phyloP scores from a whole-genome alignment of 1,140 invertebrate genomes.

The Drosophila quadrilineata region DNA sequence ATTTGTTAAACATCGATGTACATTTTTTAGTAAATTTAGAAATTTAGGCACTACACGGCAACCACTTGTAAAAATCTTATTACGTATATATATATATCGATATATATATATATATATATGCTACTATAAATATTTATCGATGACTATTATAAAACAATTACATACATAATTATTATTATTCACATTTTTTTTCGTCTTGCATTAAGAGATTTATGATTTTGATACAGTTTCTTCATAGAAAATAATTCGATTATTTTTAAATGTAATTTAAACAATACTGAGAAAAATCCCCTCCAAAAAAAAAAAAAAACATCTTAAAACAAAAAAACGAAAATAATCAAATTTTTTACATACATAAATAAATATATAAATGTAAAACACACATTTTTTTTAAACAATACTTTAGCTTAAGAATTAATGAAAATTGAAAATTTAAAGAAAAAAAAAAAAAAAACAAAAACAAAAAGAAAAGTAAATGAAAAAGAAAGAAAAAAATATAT shows the following conservation, averaged over 20 bases:
- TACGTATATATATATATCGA: slow-evolving; percentile 1
- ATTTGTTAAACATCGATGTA: slow-evolving; percentile 50
- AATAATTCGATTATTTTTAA: slow-evolving; percentile 71
- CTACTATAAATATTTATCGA: slow-evolving; percentile 22
- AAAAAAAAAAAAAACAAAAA: slow-evolving; percentile 3
- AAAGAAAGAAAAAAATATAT: slow-evolving; percentile 18
- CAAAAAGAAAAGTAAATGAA: slow-evolving; percentile 10
- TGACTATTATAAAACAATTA: slow-evolving; percentile 19
- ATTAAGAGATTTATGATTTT: slow-evolving; percentile 19
- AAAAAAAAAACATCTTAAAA: slow-evolving; percentile 36
- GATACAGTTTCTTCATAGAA: slow-evolving; percentile 54
- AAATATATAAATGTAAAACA: slow-evolving; percentile 71
- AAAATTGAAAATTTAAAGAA: slow-evolving; percentile 13
- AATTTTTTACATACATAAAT: slow-evolving; percentile 78
- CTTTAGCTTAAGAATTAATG: slow-evolving; percentile 28
- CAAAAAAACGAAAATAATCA: slow-evolving; percentile 61
- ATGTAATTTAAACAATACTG: slow-evolving; percentile 57
- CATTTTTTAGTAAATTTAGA: slow-evolving; percentile 48
- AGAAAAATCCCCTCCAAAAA: slow-evolving; percentile 9
- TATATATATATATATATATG: slow-evolving; percentile 19
- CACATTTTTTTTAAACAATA: slow-evolving; percentile 59
- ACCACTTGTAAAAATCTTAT: slow-evolving; percentile 47
- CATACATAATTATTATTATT: slow-evolving; percentile 35
- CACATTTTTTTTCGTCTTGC: slow-evolving; percentile 28
- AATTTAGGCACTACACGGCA: slow-evolving; percentile 40